These are phyloP conservation scores for Diarsia rubi DNA, from an alignment of 2,888 invertebrate species.

Conservation along the genomic window DNA sequence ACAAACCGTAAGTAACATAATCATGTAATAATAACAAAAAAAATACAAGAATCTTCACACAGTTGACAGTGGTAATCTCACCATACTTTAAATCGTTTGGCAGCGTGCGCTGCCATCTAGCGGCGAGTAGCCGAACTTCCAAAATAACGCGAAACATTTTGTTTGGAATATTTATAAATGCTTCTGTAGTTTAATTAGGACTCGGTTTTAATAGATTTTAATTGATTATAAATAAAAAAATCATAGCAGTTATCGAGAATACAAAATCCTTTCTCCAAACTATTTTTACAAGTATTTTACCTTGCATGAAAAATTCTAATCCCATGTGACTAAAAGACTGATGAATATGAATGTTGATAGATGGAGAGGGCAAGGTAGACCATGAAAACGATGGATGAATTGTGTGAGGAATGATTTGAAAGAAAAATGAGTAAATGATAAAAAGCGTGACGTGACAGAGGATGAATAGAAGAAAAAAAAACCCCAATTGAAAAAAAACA, in stretches of 20 bases:
- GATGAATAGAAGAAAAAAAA: too few relatives aligned
- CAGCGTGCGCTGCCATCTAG: slow-evolving; percentile 75
- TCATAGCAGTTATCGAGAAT: background rate
- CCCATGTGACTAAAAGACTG: too few relatives aligned
- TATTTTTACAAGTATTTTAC: background rate
- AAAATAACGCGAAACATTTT: background rate
- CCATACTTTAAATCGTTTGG: background rate
- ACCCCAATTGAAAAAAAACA: too few relatives aligned
- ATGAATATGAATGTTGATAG: too few relatives aligned
- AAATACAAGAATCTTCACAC: background rate
- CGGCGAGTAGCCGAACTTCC: slow-evolving; percentile 67
- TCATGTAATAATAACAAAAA: background rate
- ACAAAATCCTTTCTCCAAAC: background rate
- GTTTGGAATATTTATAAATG: background rate
- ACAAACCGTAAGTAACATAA: background rate
- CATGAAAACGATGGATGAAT: too few relatives aligned
- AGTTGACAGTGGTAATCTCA: background rate
- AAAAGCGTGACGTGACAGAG: too few relatives aligned
- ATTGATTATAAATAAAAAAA: background rate
- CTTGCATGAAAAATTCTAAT: background rate
- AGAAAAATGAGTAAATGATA: too few relatives aligned
- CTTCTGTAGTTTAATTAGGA: background rate
- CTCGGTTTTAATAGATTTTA: background rate
- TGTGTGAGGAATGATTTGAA: too few relatives aligned
- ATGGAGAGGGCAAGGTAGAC: too few relatives aligned